phyloP scores from a whole-genome alignment of 2,797 vertebrate species.

The Malurus splendens region DNA sequence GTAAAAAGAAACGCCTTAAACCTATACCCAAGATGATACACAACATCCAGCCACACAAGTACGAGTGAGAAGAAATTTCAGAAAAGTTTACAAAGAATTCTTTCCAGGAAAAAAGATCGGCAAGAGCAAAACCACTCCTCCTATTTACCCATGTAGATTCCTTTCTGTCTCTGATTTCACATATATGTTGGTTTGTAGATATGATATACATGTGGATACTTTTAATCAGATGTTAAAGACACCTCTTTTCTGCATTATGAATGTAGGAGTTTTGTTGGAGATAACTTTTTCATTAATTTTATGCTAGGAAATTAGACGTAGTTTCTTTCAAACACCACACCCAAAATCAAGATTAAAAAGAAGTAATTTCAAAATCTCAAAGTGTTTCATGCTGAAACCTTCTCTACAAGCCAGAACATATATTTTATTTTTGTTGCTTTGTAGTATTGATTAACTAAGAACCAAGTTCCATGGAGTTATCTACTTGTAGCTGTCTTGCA shows the following conservation, averaged over 20 bases:
- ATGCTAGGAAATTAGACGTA: not conserved
- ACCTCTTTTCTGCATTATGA: not conserved
- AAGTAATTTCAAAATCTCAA: not conserved
- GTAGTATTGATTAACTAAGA: not conserved
- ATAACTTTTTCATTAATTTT: not conserved
- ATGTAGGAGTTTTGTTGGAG: not conserved
- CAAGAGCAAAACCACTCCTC: not conserved
- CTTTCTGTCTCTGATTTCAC: not conserved
- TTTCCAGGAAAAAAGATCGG: not conserved
- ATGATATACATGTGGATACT: too few species aligned
- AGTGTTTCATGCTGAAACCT: not conserved
- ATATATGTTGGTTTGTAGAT: not conserved
- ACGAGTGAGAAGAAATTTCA: not conserved
- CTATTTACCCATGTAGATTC: rapidly evolving
- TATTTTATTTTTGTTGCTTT: not conserved
- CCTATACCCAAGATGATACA: rapidly evolving
- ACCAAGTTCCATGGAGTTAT: not conserved
- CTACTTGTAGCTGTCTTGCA: not conserved
- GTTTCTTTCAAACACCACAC: not conserved
- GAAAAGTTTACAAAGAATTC: not conserved
- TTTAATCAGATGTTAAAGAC: not conserved
- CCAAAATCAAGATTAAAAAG: not conserved
- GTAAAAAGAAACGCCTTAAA: not conserved
- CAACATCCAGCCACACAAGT: not conserved
- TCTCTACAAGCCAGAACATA: not conserved